Evolutionary conservation across 23 tunicate genomes (phyloP).

Genomic region (Clavelina lepadiformis): DNA sequence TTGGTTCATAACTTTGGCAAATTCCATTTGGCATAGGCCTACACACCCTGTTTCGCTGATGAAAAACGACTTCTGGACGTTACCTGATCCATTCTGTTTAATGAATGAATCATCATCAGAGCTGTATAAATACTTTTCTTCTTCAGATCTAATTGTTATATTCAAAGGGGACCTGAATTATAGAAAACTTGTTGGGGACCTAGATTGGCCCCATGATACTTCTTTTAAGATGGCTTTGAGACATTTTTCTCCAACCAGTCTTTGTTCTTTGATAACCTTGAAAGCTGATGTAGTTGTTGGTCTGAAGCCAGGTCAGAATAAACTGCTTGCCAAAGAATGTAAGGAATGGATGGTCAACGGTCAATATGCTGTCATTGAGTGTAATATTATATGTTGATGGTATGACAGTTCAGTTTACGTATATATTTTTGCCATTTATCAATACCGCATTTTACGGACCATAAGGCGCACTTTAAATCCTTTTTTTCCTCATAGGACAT

Average conservation of each 20-base stretch:
- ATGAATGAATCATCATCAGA: constrained; percentile 32
- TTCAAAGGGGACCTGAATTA: constrained; percentile 90
- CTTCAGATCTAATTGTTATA: constrained; percentile 36
- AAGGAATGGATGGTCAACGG: constrained; percentile 95
- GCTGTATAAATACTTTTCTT: constrained; percentile 25
- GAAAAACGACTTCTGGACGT: constrained; percentile 72
- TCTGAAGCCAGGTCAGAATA: constrained; percentile 33
- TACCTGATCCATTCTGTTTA: constrained; percentile 39
- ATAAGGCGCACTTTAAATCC: too few relatives aligned
- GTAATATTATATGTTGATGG: too few relatives aligned
- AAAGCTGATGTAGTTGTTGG: constrained; percentile 92
- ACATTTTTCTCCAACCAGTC: constrained; percentile 53
- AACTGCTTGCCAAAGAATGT: constrained; percentile 14
- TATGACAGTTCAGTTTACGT: too few relatives aligned
- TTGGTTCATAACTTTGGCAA: too few relatives aligned
- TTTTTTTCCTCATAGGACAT: too few relatives aligned
- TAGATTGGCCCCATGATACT: constrained; percentile 69
- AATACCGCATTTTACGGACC: too few relatives aligned
- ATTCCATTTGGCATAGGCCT: too few relatives aligned
- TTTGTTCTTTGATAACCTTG: constrained; percentile 67
- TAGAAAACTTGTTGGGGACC: constrained; percentile 81
- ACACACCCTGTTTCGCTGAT: too few relatives aligned
- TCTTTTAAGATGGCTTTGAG: constrained; percentile 42
- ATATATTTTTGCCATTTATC: too few relatives aligned
- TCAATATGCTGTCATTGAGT: constrained; percentile 83